Conservation (phyloP, 2,888 invertebrate species). For the Pachliopta kotzebuea region DNA sequence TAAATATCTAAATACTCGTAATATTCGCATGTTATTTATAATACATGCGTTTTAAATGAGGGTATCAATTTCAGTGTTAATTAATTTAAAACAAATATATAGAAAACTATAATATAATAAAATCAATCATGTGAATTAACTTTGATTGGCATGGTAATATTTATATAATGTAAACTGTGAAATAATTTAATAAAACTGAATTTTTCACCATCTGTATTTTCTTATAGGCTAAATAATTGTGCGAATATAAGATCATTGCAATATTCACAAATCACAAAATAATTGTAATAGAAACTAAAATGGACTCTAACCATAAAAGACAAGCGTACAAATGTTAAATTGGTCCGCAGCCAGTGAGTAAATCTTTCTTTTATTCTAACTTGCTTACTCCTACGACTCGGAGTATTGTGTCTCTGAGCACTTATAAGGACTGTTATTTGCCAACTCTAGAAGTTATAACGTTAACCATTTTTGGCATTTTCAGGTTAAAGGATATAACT, state of each 20-base stretch:
- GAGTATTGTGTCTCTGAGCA: slow-evolving; percentile 44
- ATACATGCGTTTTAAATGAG: too few relatives aligned
- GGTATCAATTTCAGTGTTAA: too few relatives aligned
- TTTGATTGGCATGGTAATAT: background rate
- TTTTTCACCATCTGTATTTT: background rate
- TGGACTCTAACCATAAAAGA: slow-evolving; percentile 40
- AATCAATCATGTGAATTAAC: too few relatives aligned
- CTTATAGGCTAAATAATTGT: slow-evolving; percentile 7
- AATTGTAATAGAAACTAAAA: slow-evolving; percentile 37
- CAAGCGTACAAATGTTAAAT: slow-evolving; percentile 48
- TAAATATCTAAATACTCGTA: too few relatives aligned
- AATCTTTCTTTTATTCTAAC: slow-evolving; percentile 54
- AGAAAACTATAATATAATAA: too few relatives aligned
- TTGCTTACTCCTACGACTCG: slow-evolving; percentile 44
- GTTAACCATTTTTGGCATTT: slow-evolving; percentile 44
- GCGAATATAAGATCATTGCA: slow-evolving; percentile 2
- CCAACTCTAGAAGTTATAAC: slow-evolving; percentile 57
- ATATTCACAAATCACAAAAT: slow-evolving; percentile 33
- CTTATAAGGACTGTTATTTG: slow-evolving; percentile 62
- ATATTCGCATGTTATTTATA: too few relatives aligned
- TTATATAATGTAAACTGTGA: background rate
- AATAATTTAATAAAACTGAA: background rate
- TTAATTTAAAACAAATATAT: too few relatives aligned
- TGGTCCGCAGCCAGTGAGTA: slow-evolving; percentile 45
- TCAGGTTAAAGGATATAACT: slow-evolving; percentile 6